These are phyloP conservation scores for Mormyrops boulengeri DNA, from an alignment of 2,797 vertebrate genomes.

Conservation along the genomic window DNA sequence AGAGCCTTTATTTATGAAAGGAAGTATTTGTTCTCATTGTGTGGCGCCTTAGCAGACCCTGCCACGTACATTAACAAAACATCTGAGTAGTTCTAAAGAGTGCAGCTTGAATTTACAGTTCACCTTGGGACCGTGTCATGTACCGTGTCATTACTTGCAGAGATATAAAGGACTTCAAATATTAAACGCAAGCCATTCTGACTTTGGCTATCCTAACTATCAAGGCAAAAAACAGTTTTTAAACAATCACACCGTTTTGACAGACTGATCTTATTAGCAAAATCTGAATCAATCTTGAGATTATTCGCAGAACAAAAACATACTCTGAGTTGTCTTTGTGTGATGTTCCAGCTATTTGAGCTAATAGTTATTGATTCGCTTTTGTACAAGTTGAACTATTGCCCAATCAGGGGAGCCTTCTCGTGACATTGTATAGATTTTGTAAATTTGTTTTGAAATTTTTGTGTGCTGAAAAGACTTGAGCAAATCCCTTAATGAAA, in stretches of 20 bases:
- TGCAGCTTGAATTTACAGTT: not conserved
- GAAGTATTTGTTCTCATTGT: constrained; percentile 5
- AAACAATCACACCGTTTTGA: not conserved
- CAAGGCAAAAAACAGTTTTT: not conserved
- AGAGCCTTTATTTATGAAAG: not conserved
- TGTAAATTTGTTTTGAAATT: not conserved
- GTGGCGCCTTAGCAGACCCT: not conserved
- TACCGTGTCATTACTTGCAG: not conserved
- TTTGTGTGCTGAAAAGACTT: not conserved
- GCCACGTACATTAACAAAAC: not conserved
- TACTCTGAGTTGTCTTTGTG: not conserved
- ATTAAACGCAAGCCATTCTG: not conserved
- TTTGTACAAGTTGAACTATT: not conserved
- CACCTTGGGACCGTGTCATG: not conserved
- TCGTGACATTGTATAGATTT: not conserved
- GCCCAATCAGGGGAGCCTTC: not conserved
- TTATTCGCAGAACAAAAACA: not conserved
- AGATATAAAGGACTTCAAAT: not conserved
- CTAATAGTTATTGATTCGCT: not conserved
- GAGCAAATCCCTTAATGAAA: not conserved
- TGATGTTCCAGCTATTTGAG: not conserved
- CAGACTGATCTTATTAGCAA: constrained; percentile 4
- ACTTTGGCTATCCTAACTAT: not conserved
- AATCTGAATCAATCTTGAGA: not conserved
- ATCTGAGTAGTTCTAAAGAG: not conserved